A percentile compares a stretch with the other conserved stretches of the same genome.
These are phyloP conservation scores for Actenoides lindsayi DNA, from an alignment of 2,113 vertebrate species.

Conservation along the genomic window DNA sequence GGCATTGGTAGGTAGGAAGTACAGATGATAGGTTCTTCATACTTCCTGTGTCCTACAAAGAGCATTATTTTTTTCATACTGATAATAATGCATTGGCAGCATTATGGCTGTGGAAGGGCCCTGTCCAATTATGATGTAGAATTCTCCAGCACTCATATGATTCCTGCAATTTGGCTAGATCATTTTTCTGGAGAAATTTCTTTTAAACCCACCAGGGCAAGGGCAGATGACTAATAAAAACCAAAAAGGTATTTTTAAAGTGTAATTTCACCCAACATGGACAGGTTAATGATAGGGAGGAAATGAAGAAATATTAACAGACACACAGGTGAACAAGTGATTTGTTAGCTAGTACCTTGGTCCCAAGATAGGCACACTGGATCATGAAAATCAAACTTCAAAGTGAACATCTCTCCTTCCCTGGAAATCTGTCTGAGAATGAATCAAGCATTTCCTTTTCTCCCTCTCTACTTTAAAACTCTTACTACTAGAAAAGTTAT, in stretches of 20 bases:
- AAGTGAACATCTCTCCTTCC: background rate
- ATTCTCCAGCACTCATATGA: background rate
- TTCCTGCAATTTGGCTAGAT: background rate
- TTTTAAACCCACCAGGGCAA: background rate
- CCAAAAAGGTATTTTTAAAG: background rate
- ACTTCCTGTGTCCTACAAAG: background rate
- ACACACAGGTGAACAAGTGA: background rate
- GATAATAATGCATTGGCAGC: background rate
- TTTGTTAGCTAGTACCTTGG: background rate
- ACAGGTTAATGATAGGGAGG: background rate
- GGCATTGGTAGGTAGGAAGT: background rate
- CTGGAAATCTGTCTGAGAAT: background rate
- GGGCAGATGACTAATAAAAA: background rate
- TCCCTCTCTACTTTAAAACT: background rate
- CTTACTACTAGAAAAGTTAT: background rate
- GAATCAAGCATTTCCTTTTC: background rate
- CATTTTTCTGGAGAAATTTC: background rate
- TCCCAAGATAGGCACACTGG: background rate
- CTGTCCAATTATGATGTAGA: background rate
- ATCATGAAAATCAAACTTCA: background rate
- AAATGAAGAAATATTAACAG: background rate
- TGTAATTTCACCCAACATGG: background rate
- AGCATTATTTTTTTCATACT: background rate
- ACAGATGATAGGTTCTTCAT: background rate
- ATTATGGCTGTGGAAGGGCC: background rate